Evolutionary conservation across 2,888 invertebrate species (phyloP).

Genomic region (Sphinx pinastri): DNA sequence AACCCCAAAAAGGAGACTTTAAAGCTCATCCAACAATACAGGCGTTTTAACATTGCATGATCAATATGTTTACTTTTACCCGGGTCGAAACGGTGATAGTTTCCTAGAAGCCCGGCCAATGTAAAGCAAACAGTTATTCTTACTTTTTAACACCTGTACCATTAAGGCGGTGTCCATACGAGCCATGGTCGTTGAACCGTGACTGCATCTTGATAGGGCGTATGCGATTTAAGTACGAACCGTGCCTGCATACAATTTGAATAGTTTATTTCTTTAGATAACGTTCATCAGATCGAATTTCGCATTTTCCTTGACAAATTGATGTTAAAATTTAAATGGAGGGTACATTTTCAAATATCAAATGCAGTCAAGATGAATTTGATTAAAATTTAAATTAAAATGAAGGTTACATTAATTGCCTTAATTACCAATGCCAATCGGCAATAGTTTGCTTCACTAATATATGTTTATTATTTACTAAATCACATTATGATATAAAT

Average conservation of each 20-base stretch:
- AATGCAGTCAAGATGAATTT: too few species aligned
- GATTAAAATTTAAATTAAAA: too few species aligned
- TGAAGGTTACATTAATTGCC: too few species aligned
- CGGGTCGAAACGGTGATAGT: slow-evolving; percentile 27
- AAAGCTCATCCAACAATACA: background rate
- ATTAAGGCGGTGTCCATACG: slow-evolving; percentile 37
- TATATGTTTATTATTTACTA: too few species aligned
- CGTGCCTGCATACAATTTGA: background rate
- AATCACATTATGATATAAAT: too few species aligned
- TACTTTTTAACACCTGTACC: slow-evolving; percentile 40
- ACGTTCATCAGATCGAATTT: too few species aligned
- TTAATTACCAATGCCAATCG: too few species aligned
- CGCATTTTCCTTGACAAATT: too few species aligned
- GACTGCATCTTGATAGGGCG: slow-evolving; percentile 15
- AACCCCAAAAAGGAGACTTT: slow-evolving; percentile 7
- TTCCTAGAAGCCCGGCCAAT: slow-evolving; percentile 22
- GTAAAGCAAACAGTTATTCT: slow-evolving; percentile 40
- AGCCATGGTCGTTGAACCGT: background rate
- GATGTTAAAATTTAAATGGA: too few species aligned
- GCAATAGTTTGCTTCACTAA: too few species aligned
- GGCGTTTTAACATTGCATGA: slow-evolving; percentile 10
- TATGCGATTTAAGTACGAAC: background rate
- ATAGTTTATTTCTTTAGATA: background rate
- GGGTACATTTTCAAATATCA: too few species aligned
- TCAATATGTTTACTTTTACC: slow-evolving; percentile 26